phyloP scores from a whole-genome alignment of 1,140 invertebrate species.

The Wiebesia pumilae region DNA sequence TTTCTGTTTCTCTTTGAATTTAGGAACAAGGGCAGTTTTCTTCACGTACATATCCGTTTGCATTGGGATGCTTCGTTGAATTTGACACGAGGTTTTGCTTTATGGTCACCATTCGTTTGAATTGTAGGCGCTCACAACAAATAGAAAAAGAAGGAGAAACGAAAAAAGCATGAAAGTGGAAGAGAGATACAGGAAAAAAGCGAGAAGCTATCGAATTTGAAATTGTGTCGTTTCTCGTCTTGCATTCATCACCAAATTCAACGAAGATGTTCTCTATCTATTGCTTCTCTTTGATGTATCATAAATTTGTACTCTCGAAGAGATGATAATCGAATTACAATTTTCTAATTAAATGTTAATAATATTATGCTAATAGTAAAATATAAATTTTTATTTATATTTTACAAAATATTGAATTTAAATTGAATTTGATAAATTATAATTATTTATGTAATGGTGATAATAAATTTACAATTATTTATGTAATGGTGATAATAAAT shows the following conservation, averaged over 20 bases:
- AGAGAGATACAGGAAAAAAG: neutral
- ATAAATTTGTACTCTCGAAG: neutral
- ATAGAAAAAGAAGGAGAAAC: neutral
- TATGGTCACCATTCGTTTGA: constrained; percentile 53
- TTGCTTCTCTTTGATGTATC: neutral
- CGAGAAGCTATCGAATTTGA: neutral
- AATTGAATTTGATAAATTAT: too few species aligned
- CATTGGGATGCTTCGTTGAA: constrained; percentile 18
- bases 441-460: too few species aligned
- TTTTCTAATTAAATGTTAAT: too few species aligned
- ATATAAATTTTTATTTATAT: too few species aligned
- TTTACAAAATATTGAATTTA: too few species aligned
- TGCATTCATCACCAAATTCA: neutral
- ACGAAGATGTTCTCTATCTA: neutral
- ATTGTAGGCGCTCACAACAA: constrained; percentile 27
- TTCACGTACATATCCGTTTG: constrained; percentile 19
- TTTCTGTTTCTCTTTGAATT: neutral
- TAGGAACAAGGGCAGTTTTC: constrained; percentile 33
- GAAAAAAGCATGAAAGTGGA: neutral
- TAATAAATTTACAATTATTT: too few species aligned
- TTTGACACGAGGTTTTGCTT: constrained; percentile 55
- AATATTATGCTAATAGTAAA: too few species aligned
- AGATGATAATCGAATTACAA: too few species aligned
- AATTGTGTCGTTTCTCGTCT: neutral
- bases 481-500: too few species aligned